These are phyloP conservation scores for Aldabrachelys gigantea DNA, from an alignment of 2,113 vertebrate species.

Conservation along the genomic window DNA sequence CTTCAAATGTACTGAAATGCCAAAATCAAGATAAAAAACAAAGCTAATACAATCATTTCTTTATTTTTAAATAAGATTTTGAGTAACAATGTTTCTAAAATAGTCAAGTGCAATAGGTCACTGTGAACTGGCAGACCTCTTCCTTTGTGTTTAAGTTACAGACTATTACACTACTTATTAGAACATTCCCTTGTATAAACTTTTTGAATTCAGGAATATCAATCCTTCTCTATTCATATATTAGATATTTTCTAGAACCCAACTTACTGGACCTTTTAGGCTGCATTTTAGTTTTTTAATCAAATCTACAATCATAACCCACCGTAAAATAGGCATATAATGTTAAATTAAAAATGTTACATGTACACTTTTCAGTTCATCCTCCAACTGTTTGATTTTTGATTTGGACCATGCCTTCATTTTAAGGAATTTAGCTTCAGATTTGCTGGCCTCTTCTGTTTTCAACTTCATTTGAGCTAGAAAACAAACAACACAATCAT, in stretches of 20 bases:
- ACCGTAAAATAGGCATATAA: not conserved
- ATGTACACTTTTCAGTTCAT: slow-evolving; percentile 86
- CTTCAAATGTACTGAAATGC: not conserved
- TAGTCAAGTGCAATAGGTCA: not conserved
- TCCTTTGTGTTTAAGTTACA: not conserved
- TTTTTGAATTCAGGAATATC: not conserved
- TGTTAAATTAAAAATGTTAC: not conserved
- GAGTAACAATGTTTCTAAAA: not conserved
- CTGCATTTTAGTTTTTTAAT: not conserved
- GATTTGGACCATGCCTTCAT: slow-evolving; percentile 93
- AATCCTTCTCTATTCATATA: not conserved
- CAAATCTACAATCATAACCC: not conserved
- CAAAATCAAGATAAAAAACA: not conserved
- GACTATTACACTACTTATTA: not conserved
- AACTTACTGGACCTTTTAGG: not conserved
- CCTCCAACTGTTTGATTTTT: slow-evolving; percentile 88
- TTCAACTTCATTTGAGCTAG: slow-evolving; percentile 86
- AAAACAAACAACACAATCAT: not conserved
- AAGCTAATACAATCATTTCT: no score
- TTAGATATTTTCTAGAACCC: not conserved
- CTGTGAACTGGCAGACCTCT: not conserved
- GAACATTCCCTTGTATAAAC: not conserved
- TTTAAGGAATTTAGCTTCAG: slow-evolving; percentile 91
- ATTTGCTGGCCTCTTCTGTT: slow-evolving; percentile 86
- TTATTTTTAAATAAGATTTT: not conserved